Evolutionary conservation across 2,888 invertebrate species (phyloP).

Genomic region (Rambutsinella grinnellia): DNA sequence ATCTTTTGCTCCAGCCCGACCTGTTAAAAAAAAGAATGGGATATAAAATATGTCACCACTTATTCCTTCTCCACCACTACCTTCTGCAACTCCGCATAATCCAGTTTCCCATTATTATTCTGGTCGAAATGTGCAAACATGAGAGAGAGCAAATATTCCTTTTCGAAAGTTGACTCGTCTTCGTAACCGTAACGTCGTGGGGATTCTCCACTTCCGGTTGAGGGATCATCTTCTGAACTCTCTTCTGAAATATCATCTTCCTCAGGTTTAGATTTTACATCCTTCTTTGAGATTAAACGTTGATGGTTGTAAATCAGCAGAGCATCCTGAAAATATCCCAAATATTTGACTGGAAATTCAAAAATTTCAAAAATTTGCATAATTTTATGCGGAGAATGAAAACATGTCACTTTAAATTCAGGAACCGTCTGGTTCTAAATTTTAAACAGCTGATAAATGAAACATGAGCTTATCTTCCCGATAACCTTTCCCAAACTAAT

Average conservation of each 20-base stretch:
- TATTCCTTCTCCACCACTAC: conserved; percentile 68
- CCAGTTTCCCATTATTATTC: conserved; percentile 78
- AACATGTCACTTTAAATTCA: too few species aligned
- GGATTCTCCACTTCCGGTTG: conserved; percentile 19
- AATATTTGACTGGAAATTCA: too few species aligned
- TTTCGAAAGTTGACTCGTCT: conserved; percentile 69
- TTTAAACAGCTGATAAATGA: too few species aligned
- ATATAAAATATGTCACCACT: too few species aligned
- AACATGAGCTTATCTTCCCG: too few species aligned
- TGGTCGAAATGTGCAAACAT: conserved; percentile 84
- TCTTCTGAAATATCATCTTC: conserved; percentile 14
- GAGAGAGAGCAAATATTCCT: conserved; percentile 80
- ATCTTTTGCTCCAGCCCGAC: conserved; percentile 58
- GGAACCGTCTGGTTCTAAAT: too few species aligned
- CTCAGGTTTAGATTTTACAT: too few species aligned
- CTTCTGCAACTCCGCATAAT: conserved; percentile 77
- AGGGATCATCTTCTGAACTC: conserved; percentile 20
- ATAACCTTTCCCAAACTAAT: too few species aligned
- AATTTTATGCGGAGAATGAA: too few species aligned
- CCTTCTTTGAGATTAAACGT: conserved; percentile 49
- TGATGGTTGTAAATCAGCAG: conserved; percentile 78
- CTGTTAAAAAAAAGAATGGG: conserved; percentile 12
- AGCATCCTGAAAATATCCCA: conserved; percentile 75
- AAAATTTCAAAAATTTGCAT: too few species aligned
- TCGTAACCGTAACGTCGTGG: conserved; percentile 20